Conservation (phyloP, 30 jellyfish, hydroid and myxozoan species). For the Cassiopea andromeda region DNA sequence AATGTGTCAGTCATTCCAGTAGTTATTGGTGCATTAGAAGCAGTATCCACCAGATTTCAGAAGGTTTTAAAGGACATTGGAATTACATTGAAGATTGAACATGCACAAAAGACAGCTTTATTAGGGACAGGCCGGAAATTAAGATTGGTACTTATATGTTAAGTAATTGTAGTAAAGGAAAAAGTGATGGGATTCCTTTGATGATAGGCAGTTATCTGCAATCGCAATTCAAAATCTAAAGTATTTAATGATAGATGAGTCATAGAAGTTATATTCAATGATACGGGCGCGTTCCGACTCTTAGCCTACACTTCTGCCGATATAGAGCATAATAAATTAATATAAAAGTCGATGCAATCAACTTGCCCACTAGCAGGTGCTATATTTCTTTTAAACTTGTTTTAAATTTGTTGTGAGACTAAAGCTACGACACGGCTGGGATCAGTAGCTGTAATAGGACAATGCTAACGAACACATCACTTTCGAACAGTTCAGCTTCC, state of each 20-base stretch:
- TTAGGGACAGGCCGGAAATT: constrained; percentile 16
- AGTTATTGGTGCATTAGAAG: constrained; percentile 23
- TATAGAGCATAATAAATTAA: too few relatives aligned
- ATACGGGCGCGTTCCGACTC: too few relatives aligned
- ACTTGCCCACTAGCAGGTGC: too few relatives aligned
- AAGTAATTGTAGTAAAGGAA: constrained; percentile 20
- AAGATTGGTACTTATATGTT: constrained; percentile 18
- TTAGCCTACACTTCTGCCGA: too few relatives aligned
- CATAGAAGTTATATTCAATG: too few relatives aligned
- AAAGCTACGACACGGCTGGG: background rate
- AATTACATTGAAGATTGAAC: constrained; percentile 11
- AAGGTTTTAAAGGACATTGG: constrained; percentile 14
- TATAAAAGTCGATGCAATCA: too few relatives aligned
- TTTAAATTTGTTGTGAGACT: too few relatives aligned
- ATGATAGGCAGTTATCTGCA: constrained; percentile 25
- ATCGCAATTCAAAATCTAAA: constrained; percentile 6
- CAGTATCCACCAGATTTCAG: constrained; percentile 28
- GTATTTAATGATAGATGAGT: too few relatives aligned
- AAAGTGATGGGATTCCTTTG: constrained; percentile 26
- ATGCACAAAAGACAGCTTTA: constrained; percentile 27
- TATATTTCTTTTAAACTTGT: too few relatives aligned
- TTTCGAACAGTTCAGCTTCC: background rate
- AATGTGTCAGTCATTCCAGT: constrained; percentile 28
- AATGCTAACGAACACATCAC: background rate
- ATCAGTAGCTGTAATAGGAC: background rate